Percentiles rank a stretch among this genome's conserved stretches.
Evolutionary conservation across 2,888 invertebrate genomes (phyloP).

Genomic region (Odontomyia ornata): DNA sequence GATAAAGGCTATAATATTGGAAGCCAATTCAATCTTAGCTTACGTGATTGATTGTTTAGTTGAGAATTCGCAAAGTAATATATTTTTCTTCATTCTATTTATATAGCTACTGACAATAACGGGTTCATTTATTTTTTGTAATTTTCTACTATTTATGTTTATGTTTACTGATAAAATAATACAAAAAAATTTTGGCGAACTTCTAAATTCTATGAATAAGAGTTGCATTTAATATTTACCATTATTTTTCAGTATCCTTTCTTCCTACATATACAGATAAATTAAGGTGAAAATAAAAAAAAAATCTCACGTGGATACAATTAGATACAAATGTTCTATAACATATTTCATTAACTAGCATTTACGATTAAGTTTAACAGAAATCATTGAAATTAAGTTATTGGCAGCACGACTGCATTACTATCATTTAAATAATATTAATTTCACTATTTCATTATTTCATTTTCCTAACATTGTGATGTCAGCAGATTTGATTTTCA

Average conservation of each 20-base stretch:
- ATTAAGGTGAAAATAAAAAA: constrained; percentile 19
- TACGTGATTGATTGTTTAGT: constrained; percentile 9
- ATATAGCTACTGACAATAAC: background rate
- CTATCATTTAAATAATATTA: constrained; percentile 31
- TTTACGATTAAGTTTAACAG: constrained; percentile 32
- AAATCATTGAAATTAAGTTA: constrained; percentile 36
- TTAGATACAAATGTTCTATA: constrained; percentile 21
- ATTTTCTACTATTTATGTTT: background rate
- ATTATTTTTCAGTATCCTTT: background rate
- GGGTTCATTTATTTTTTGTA: background rate
- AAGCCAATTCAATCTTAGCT: background rate
- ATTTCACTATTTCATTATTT: constrained; percentile 6
- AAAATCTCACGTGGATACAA: background rate
- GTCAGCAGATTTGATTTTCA: constrained; percentile 18
- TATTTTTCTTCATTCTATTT: background rate
- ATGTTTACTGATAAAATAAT: background rate
- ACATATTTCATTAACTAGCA: background rate
- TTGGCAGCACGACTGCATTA: constrained; percentile 14
- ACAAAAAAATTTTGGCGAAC: constrained; percentile 28
- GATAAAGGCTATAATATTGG: background rate
- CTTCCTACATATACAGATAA: constrained; percentile 15
- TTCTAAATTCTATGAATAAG: constrained; percentile 2
- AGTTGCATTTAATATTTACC: background rate
- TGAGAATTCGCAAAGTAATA: constrained; percentile 5
- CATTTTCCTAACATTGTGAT: constrained; percentile 10